phyloP scores from a whole-genome alignment of 53 echinoderm and acorn worm species.

The Apostichopus leukothele region DNA sequence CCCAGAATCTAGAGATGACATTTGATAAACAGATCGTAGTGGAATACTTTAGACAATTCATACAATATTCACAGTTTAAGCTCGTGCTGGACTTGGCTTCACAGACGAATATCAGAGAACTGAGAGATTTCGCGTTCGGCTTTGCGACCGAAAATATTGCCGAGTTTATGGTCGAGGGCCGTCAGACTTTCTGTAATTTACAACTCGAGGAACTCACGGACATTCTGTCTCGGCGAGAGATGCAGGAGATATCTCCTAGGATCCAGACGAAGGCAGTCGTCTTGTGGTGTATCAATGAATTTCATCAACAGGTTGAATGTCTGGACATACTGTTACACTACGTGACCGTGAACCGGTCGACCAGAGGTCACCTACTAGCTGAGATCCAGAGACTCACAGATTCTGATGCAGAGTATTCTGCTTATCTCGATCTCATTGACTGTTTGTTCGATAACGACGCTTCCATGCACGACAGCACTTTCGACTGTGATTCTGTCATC shows the following conservation, averaged over 20 bases:
- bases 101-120: background rate
- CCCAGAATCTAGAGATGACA: slow-evolving; percentile 10
- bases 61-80: background rate
- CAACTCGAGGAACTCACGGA: slow-evolving; percentile 19
- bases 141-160: slow-evolving; percentile 20
- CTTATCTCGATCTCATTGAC: background rate
- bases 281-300: slow-evolving; percentile 28
- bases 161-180: slow-evolving; percentile 25
- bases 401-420: background rate
- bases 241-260: slow-evolving; percentile 8
- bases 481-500: slow-evolving; percentile 6
- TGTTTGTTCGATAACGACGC: background rate
- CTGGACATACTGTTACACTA: slow-evolving; percentile 24
- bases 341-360: background rate
- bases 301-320: slow-evolving; percentile 12
- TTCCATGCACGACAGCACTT: background rate
- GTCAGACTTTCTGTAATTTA: slow-evolving; percentile 7
- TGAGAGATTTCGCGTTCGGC: background rate
- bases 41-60: background rate
- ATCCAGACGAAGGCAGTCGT: slow-evolving; percentile 6
- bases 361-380: background rate
- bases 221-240: slow-evolving; percentile 21
- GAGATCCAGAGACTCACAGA: background rate
- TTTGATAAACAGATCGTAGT: background rate
- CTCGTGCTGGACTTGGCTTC: slow-evolving; percentile 6